Conservation (phyloP, 2,888 invertebrate genomes). For the Heliconius erato region DNA sequence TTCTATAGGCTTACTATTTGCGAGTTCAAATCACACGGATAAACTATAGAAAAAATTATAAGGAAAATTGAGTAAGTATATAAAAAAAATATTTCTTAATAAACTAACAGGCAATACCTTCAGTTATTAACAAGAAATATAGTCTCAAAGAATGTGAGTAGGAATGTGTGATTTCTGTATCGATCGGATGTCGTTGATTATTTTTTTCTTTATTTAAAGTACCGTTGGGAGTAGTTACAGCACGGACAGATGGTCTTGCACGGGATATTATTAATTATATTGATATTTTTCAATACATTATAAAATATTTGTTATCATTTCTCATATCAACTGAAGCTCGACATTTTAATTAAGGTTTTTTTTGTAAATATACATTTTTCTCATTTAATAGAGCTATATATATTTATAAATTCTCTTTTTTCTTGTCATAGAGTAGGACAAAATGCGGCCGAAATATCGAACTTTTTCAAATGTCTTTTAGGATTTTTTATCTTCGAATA, state of each 20-base stretch:
- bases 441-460: too few species aligned
- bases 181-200: conserved; percentile 7
- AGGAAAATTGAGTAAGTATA: neutral
- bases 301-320: neutral
- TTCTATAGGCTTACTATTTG: neutral
- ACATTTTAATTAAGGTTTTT: neutral
- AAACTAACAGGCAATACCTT: neutral
- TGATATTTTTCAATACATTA: neutral
- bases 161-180: conserved; percentile 7
- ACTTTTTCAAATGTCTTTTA: too few species aligned
- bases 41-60: neutral
- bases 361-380: too few species aligned
- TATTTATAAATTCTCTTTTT: too few species aligned
- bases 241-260: neutral
- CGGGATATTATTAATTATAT: neutral
- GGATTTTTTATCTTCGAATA: too few species aligned
- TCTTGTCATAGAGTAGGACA: too few species aligned
- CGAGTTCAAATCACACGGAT: neutral
- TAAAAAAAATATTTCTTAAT: neutral
- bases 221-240: neutral
- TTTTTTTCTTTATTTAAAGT: neutral
- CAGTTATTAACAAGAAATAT: neutral
- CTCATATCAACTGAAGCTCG: neutral
- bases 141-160: neutral
- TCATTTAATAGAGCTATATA: neutral